These are phyloP conservation scores for Phrynosoma platyrhinos DNA, from an alignment of 2,113 vertebrate species.

Conservation along the genomic window DNA sequence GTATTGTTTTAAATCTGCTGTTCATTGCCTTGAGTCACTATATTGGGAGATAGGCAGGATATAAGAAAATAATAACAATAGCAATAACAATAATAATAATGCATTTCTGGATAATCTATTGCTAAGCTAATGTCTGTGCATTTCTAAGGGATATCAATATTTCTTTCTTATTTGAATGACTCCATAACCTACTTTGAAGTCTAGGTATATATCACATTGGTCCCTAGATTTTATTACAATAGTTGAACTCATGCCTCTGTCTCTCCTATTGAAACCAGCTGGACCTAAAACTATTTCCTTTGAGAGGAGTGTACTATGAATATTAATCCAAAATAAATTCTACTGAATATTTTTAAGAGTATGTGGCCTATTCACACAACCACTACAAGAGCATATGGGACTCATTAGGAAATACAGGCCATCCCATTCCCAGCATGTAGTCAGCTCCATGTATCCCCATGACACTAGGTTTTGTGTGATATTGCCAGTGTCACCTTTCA, in stretches of 20 bases:
- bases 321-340: not conserved
- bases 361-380: not conserved
- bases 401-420: not conserved
- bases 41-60: too few species aligned
- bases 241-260: not conserved
- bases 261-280: not conserved
- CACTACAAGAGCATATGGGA: not conserved
- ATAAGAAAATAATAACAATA: too few species aligned
- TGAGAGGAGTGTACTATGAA: not conserved
- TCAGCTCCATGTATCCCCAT: too few species aligned
- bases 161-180: not conserved
- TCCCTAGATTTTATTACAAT: not conserved
- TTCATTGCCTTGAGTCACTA: too few species aligned
- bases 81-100: too few species aligned
- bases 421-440: too few species aligned
- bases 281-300: not conserved
- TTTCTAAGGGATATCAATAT: not conserved
- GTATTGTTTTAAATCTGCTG: too few species aligned
- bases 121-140: too few species aligned
- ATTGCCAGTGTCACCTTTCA: too few species aligned
- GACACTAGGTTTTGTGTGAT: too few species aligned
- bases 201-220: not conserved
- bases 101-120: too few species aligned
- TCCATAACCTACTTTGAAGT: not conserved
- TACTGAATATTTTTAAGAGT: not conserved